Percentiles rank a stretch among this genome's conserved stretches.
Evolutionary conservation across 2,888 invertebrate genomes (phyloP).

Genomic region (Caenorhabditis sulstoni): DNA sequence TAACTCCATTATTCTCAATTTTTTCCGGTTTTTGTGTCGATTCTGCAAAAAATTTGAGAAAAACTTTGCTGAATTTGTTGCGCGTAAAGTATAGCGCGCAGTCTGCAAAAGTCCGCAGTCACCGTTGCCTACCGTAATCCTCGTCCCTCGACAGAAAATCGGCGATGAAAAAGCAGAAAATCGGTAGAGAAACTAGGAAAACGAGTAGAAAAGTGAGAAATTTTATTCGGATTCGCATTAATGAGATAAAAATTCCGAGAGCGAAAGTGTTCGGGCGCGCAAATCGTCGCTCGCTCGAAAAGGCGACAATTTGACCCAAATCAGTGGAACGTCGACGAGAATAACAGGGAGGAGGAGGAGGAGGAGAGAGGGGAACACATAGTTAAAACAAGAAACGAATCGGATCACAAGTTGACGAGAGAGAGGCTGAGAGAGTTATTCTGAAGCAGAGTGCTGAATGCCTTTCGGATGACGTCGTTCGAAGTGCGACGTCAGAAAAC

Average conservation of each 20-base stretch:
- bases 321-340: conserved; percentile 13
- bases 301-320: conserved; percentile 54
- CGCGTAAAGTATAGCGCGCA: not conserved
- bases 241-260: not conserved
- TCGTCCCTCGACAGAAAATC: conserved; percentile 27
- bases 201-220: conserved; percentile 29
- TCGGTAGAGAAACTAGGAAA: conserved; percentile 34
- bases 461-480: conserved; percentile 47
- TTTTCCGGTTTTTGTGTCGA: conserved; percentile 11
- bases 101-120: not conserved
- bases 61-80: too few relatives aligned
- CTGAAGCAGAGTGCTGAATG: conserved; percentile 18
- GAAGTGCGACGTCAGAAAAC: conserved; percentile 47
- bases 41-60: conserved; percentile 10
- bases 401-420: too few relatives aligned
- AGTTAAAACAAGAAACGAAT: not conserved
- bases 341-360: not conserved
- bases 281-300: conserved; percentile 1
- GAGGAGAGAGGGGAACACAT: conserved; percentile 8
- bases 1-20: conserved; percentile 3
- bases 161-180: conserved; percentile 29
- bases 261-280: conserved; percentile 2
- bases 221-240: conserved; percentile 51
- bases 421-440: too few relatives aligned
- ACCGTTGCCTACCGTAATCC: conserved; percentile 31